Evolutionary conservation across 2,113 vertebrate species (phyloP), one percentile per base, ranked within the genome.

Genomic region (western clawed frog (Xenopus tropicalis)): DNA sequence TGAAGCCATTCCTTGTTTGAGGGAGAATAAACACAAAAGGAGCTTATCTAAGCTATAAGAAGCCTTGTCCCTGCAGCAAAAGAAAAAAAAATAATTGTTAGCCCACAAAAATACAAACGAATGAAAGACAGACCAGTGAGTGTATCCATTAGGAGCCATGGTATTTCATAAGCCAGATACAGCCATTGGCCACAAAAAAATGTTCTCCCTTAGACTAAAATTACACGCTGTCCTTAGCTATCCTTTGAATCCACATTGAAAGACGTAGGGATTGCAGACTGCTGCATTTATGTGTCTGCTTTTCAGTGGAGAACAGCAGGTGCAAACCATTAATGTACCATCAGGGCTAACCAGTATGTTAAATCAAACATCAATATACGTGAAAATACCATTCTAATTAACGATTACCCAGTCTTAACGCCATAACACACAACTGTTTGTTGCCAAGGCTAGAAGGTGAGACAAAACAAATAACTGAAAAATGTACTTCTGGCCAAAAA

Each of bases 21-120:
- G 81, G 76, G 58, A 37, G 81, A 21, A 78, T 83, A 24, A 77
- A 20, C 79, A 78, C 43, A 80, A 80, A 80, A 78, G 51, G n/a
- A 72, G 58, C 79, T 81, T 82, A 74, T 82, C 20, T 20, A 80
- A 78, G 56, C 66, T 78, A 82, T 65, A 81, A 83, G 85, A 67
- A 58, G 7, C 54, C 61, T 42, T 48, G 46, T 37, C 29, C 29
- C 29, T 37, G 29, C 29, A 37, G 29, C 29, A 37, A 37, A 37
- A 37, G 29, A 37, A 37, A 37, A 37, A 37, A 37, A 37, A 37
- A 37, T 37, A 37, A 37, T 37, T 37, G 29, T 37, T 37, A 37
- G 29, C 29, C 10, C 78, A 78, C 42, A 63, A 11, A 21, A 77
- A 58, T 2, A 57, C 77, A 78, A 80, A 71, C 0, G 0, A 59